Evolutionary conservation across 2,888 invertebrate genomes (phyloP), one percentile per base, ranked within the genome.

Genomic region (Xestia ashworthii): DNA sequence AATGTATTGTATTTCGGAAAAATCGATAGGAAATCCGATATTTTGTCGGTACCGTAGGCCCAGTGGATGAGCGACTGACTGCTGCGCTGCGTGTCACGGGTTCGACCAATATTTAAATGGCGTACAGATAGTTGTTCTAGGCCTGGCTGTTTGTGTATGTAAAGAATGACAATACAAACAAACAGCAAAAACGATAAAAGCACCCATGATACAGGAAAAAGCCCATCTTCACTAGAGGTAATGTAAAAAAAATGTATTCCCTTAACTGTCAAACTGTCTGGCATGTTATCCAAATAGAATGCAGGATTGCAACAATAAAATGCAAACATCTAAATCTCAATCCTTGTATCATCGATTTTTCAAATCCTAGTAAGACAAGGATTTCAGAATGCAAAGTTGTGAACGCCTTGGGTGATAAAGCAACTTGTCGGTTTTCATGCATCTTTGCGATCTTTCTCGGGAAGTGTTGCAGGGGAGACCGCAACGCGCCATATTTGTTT

Each of bases 401-500:
- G 44, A 82, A 70, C 83, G 83, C 83, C 80, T 83, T 71, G 80
- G 80, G 82, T 80, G 83, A 65, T 70, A 71, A 65, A 73, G 72
- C 83, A 82, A 82, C 75, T 83, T 83, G 82, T 80, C 75, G 72
- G 67, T 75, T 83, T 78, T 69, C 75, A 75, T 79, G 79, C 70
- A 83, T 80, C 72, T 80, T 55, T 60, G 80, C 74, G 9, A 78
- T 71, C 62, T 82, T 82, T 71, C 58, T 44, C 67, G 38, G 16
- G 32, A 64, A 64, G 76, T 71, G 67, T 72, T 53, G 71, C 70
- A 50, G 25, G 8, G 19, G 16, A 38, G 50, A 25, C 38, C 53
- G 58, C 50, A 69, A 25, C 44, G 19, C 16, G 44, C 82, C 55
- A 82, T 82, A 62, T 83, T 82, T 65, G 70, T 80, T 65, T 16